Percentiles rank a stretch among this genome's conserved stretches.
These are phyloP conservation scores for Menidia menidia DNA, from an alignment of 2,797 vertebrate genomes.

Conservation along the genomic window DNA sequence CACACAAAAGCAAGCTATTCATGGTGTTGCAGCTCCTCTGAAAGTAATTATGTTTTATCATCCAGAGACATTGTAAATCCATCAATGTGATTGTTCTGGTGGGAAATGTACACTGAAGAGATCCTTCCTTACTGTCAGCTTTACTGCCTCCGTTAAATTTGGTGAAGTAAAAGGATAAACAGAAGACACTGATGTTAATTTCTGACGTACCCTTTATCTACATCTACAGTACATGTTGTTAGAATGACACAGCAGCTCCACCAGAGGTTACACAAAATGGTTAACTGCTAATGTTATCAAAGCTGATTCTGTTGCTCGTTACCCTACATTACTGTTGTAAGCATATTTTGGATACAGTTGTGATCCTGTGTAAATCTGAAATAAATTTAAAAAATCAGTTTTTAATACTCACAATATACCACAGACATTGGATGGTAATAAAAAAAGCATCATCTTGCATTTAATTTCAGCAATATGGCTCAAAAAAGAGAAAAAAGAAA, in stretches of 20 bases:
- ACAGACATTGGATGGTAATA: too few relatives aligned
- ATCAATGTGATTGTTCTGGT: slow-evolving; percentile 65
- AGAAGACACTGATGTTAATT: slow-evolving; percentile 35
- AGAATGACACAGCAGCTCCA: slow-evolving; percentile 16
- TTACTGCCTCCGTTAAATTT: slow-evolving; percentile 40
- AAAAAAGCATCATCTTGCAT: too few relatives aligned
- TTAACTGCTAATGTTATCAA: not conserved
- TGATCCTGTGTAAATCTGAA: too few relatives aligned
- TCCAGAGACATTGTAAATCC: slow-evolving; percentile 60
- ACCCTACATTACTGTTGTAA: not conserved
- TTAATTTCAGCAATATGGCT: too few relatives aligned
- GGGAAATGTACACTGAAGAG: slow-evolving; percentile 57
- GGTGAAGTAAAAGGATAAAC: slow-evolving; percentile 30
- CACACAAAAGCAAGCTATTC: slow-evolving; percentile 59
- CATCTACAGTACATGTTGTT: slow-evolving; percentile 7
- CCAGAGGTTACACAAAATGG: slow-evolving; percentile 4
- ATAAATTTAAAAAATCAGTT: too few relatives aligned
- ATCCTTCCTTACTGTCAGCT: slow-evolving; percentile 57
- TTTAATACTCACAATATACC: too few relatives aligned
- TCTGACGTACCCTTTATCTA: slow-evolving; percentile 21
- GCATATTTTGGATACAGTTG: not conserved
- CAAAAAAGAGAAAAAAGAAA: too few relatives aligned
- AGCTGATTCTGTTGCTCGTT: slow-evolving; percentile 11
- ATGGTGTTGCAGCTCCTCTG: slow-evolving; percentile 39
- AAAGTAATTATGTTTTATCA: slow-evolving; percentile 75